These are phyloP conservation scores for Spinus olivaceus DNA, from an alignment of 2,797 vertebrate genomes.

Conservation along the genomic window DNA sequence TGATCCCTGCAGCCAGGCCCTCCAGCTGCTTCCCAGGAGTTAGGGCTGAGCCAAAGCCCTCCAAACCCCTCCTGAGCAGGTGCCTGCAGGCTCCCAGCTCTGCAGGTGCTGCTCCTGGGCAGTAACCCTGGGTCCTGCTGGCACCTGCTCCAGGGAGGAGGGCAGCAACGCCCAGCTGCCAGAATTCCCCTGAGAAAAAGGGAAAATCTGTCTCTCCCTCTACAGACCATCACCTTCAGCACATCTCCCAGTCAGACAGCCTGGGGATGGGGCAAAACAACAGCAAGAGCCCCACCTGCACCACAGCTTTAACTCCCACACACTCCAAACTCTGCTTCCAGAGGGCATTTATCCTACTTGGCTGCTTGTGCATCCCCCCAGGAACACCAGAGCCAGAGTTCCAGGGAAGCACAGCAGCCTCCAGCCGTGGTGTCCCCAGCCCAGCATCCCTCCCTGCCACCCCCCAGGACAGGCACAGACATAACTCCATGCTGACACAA, in stretches of 20 bases:
- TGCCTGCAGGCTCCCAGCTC: not conserved
- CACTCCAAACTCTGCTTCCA: not conserved
- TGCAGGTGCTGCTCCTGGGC: no score
- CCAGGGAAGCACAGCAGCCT: not conserved
- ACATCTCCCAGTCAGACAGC: not conserved
- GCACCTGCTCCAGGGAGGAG: not conserved
- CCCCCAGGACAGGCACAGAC: not conserved
- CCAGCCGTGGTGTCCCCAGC: not conserved
- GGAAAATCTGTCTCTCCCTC: not conserved
- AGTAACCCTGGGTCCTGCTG: not conserved
- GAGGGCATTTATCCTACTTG: not conserved
- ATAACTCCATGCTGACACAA: conserved; percentile 54
- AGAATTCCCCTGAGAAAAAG: not conserved
- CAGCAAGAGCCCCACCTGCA: not conserved
- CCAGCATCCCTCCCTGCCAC: not conserved
- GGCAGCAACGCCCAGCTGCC: not conserved
- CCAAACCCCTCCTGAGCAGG: not conserved
- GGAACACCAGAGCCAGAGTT: not conserved
- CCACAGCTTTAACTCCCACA: accelerated
- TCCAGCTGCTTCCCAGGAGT: not conserved
- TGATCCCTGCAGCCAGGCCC: not conserved
- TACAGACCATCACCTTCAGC: no score
- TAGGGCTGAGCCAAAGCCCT: not conserved
- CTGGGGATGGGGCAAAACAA: not conserved
- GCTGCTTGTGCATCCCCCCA: not conserved